Percentiles rank a stretch among this genome's conserved stretches.
phyloP scores from a whole-genome alignment of 2,797 vertebrate genomes.

The Peromyscus eremicus region DNA sequence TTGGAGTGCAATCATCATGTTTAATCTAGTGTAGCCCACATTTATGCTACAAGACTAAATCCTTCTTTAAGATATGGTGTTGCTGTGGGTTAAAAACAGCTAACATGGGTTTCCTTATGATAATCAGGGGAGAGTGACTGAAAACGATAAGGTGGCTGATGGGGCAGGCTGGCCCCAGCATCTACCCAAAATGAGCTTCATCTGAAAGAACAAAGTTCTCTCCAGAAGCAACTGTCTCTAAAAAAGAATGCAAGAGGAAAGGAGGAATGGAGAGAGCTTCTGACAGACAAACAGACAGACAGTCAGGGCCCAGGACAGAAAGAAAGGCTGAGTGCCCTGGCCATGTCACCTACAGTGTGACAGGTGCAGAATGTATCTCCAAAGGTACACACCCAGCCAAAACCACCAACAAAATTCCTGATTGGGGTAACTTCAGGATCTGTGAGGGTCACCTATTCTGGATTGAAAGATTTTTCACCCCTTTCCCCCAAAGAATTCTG shows the following conservation, averaged over 20 bases:
- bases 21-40: conserved; percentile 90
- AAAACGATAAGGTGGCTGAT: conserved; percentile 53
- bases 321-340: not conserved
- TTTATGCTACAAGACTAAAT: conserved; percentile 89
- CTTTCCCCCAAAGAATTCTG: conserved; percentile 53
- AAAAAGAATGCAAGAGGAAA: conserved; percentile 66
- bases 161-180: not conserved
- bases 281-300: not conserved
- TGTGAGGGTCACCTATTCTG: not conserved
- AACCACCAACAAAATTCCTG: conserved; percentile 63
- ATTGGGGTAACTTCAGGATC: not conserved
- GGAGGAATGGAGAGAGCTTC: not conserved
- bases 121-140: conserved; percentile 67
- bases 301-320: not conserved
- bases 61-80: conserved; percentile 85
- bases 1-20: conserved; percentile 90
- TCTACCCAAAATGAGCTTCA: not conserved
- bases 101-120: conserved; percentile 82
- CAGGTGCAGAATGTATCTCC: not conserved
- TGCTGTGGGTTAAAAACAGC: conserved; percentile 85
- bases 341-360: rapidly evolving
- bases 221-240: conserved; percentile 58
- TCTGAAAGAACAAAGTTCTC: conserved; percentile 8
- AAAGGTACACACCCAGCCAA: not conserved
- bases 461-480: not conserved